phyloP scores from a whole-genome alignment of 2,888 invertebrate species.

The Pardosa pseudoannulata region DNA sequence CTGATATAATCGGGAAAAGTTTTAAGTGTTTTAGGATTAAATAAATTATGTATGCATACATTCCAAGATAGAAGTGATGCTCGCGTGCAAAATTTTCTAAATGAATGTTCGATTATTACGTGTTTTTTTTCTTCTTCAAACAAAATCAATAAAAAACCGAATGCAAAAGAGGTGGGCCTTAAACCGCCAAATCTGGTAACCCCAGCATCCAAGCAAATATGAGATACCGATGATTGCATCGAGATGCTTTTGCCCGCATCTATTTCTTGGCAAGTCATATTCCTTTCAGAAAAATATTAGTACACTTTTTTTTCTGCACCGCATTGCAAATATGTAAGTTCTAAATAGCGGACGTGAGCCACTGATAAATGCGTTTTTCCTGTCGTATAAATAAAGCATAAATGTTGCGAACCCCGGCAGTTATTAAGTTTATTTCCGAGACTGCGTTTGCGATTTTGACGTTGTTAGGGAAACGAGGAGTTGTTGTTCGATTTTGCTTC shows the following conservation, averaged over 20 bases:
- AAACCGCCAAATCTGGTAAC: background rate
- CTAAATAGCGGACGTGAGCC: slow-evolving; percentile 5
- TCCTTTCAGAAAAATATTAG: background rate
- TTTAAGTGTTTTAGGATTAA: too few relatives aligned
- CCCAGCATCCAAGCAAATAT: background rate
- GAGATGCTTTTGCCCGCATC: background rate
- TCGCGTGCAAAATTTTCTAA: too few relatives aligned
- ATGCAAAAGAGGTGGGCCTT: background rate
- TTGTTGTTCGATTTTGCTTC: background rate
- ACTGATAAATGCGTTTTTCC: slow-evolving; percentile 13
- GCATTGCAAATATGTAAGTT: background rate
- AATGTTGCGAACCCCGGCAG: slow-evolving; percentile 1
- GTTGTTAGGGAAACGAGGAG: slow-evolving; percentile 7
- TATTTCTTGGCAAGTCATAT: background rate
- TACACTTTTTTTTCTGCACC: background rate
- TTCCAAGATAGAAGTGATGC: too few relatives aligned
- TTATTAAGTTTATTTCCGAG: slow-evolving; percentile 9
- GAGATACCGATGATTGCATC: background rate
- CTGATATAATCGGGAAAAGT: too few relatives aligned
- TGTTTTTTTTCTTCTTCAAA: too few relatives aligned
- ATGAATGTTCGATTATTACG: too few relatives aligned
- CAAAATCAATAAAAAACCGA: too few relatives aligned
- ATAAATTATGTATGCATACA: too few relatives aligned
- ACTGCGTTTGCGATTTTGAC: slow-evolving; percentile 3
- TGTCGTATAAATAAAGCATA: slow-evolving; percentile 13